These are phyloP conservation scores for Cololabis saira DNA, from an alignment of 2,113 vertebrate species.

Conservation along the genomic window DNA sequence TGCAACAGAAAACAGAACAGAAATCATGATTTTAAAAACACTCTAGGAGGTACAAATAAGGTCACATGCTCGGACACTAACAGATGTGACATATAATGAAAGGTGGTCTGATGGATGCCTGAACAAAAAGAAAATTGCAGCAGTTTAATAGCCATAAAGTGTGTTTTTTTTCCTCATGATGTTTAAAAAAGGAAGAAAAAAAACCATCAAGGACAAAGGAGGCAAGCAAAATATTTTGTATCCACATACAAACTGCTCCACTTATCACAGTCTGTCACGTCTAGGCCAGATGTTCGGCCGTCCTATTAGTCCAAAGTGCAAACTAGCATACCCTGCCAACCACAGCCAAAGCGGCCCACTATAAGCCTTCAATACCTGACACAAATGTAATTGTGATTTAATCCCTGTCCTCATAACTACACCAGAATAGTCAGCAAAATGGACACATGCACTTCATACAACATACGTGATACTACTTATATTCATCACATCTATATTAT, in stretches of 20 bases:
- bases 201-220: constrained; percentile 39
- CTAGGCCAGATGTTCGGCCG: constrained; percentile 56
- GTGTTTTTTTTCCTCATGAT: not conserved
- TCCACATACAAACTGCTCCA: constrained; percentile 59
- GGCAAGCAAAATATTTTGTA: constrained; percentile 55
- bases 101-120: constrained; percentile 36
- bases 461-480: not conserved
- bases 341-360: constrained; percentile 49
- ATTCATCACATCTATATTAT: not conserved
- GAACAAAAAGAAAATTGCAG: constrained; percentile 19
- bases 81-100: constrained; percentile 30
- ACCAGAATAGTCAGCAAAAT: constrained; percentile 17
- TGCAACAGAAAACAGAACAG: constrained; percentile 63
- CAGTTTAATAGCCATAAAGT: not conserved
- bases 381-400: constrained; percentile 78
- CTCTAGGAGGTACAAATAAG: constrained; percentile 10
- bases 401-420: constrained; percentile 47
- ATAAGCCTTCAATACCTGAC: constrained; percentile 69
- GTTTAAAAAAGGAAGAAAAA: constrained; percentile 16
- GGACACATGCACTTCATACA: not conserved
- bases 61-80: constrained; percentile 30
- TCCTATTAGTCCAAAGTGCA: constrained; percentile 66
- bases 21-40: constrained; percentile 31
- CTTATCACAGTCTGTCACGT: constrained; percentile 25
- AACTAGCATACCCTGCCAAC: constrained; percentile 45